phyloP scores from a whole-genome alignment of 2,797 vertebrate genomes.

The Mus caroli region DNA sequence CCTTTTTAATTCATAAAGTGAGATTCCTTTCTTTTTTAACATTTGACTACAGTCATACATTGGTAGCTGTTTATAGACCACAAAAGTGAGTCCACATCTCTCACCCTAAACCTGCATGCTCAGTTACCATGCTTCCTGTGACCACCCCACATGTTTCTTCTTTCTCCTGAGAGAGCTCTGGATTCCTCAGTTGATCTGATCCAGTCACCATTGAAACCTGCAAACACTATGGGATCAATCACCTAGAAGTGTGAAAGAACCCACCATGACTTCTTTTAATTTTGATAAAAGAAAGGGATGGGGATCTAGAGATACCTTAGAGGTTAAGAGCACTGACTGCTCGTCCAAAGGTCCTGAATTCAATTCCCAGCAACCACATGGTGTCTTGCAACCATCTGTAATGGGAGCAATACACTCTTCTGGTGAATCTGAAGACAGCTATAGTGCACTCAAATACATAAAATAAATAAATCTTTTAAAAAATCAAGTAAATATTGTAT shows the following conservation, averaged over 20 bases:
- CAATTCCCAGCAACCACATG: too few species aligned
- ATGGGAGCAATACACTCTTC: too few species aligned
- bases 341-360: too few species aligned
- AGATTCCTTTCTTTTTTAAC: background rate
- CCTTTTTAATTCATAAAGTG: background rate
- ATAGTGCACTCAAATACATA: too few species aligned
- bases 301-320: too few species aligned
- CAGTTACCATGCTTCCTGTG: background rate
- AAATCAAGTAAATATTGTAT: conserved; percentile 29
- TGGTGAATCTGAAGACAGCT: too few species aligned
- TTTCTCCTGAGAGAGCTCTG: background rate
- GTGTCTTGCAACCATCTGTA: too few species aligned
- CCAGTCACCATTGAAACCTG: background rate
- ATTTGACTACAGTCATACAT: background rate
- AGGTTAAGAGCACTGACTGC: too few species aligned
- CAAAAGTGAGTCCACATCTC: background rate
- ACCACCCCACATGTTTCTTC: background rate
- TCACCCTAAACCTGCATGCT: background rate
- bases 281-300: conserved; percentile 16
- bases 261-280: background rate
- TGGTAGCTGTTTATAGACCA: background rate
- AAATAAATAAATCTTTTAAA: background rate
- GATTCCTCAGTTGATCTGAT: background rate
- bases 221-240: background rate
- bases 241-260: background rate